Evolutionary conservation across 2,888 invertebrate species (phyloP), one percentile per base, ranked within the genome.

Genomic region (Epinotia nisella): DNA sequence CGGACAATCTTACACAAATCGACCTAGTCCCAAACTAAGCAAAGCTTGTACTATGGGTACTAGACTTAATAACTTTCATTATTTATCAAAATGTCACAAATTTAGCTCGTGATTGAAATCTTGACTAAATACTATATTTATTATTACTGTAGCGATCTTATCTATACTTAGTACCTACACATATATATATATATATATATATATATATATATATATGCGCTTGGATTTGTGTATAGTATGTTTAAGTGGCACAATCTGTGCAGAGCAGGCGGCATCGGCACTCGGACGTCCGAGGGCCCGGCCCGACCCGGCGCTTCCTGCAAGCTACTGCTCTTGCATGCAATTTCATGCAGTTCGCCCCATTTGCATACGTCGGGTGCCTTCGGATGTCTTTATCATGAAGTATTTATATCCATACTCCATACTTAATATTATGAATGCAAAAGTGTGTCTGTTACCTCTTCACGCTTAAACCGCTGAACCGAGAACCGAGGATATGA

Each of bases 231-330:
- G 24, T 55, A 15, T 58, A 15, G 35, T 17, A 17, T 13, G 59
- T 59, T 10, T 60, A 41, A 60, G 41, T 60, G 21, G 60, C 41
- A 60, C 41, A 60, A 60, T 60, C 60, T 39, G 60, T 41, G 19
- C 41, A 39, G 41, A 41, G 60, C 60, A 41, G 21, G 41, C 53
- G 53, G 19, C 41, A 21, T 21, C 53, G 53, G 19, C 41, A 21
- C 41, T 60, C 60, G 60, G 60, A 60, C 60, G 60, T 60, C 60
- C 41, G 60, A 41, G 41, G 60, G 41, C 41, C 5, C 60, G 60
- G 41, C 41, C 5, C 60, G 53, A 17, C 41, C 60, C 39, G n/a
- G 19, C 19, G 10, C 60, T 60, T 60, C 60, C 60, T 60, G 41
- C 60, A 21, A 59, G 21, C 60, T 41, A 41, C 60, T 21, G 60